These are phyloP conservation scores for Chaetorhynchus papuensis DNA, from an alignment of 2,113 vertebrate genomes.

Conservation along the genomic window DNA sequence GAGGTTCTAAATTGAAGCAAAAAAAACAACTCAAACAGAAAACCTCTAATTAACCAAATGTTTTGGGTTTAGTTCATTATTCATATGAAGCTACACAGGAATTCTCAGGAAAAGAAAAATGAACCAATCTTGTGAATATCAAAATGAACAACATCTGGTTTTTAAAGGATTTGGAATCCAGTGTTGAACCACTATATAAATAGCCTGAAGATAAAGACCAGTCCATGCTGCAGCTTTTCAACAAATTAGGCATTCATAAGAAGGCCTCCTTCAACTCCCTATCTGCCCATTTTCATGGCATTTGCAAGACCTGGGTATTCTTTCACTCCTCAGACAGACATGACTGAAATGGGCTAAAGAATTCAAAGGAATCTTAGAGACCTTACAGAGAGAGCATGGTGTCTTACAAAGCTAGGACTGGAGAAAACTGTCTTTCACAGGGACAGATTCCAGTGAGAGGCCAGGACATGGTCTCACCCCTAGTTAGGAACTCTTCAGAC, in stretches of 20 bases:
- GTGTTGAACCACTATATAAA: not conserved
- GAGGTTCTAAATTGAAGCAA: constrained; percentile 68
- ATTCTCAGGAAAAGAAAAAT: not conserved
- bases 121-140: not conserved
- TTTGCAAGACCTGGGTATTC: not conserved
- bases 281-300: not conserved
- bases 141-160: not conserved
- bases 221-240: not conserved
- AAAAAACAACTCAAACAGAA: not conserved
- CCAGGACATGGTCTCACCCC: not conserved
- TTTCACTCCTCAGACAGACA: not conserved
- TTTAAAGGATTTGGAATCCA: not conserved
- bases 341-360: not conserved
- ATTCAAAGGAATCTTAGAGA: not conserved
- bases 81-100: not conserved
- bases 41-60: not conserved
- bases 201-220: not conserved
- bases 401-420: not conserved
- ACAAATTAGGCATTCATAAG: not conserved
- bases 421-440: not conserved
- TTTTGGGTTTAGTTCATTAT: not conserved
- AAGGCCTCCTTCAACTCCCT: not conserved
- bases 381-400: not conserved
- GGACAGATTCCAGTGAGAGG: not conserved
- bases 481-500: not conserved